Evolutionary conservation across 2,797 vertebrate genomes (phyloP), one percentile per base, ranked within the genome.

Genomic region (Myotis myotis): DNA sequence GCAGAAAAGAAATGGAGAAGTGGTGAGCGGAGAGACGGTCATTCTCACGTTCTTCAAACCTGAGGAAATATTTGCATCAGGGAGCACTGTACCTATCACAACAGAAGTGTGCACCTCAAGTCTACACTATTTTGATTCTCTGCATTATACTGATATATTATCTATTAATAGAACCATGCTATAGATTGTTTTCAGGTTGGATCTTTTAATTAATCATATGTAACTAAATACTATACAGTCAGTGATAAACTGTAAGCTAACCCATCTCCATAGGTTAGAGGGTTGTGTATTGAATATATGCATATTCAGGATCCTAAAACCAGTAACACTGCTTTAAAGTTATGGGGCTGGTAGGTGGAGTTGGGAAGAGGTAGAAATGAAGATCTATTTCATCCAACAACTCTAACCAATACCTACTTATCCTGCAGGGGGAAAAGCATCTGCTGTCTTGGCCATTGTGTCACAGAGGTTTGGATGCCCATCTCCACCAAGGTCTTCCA

Each of bases 181-280:
- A 82, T 55, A 95, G 82, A 89, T 89, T 94, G 72, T 55, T 97
- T 66, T 97, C 92, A 96, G 86, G 93, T 96, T 98, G 80, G 75
- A 82, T 97, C 95, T 97, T 97, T 97, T 97, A 97, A 97, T 96
- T 96, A 97, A 95, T 96, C 97, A 97, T 89, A 96, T 97, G 95
- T 97, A 97, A 97, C 96, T 97, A 94, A 97, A 97, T 89, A 95
- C 87, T 97, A 81, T 68, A 93, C 75, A 96, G 9, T 33, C 25
- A 74, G 88, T 96, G 96, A 97, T 97, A 97, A 97, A 97, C 93
- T 97, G 87, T 70, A 94, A 95, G 88, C 90, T 97, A 98, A 2
- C 0, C 89, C 93, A 95, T 94, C 87, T 96, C 62, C 93, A 89
- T 0, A 85, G 93, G 97, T 96, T 95, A 97, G 55, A 84, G 89